These are phyloP conservation scores for Girardinus metallicus DNA, from an alignment of 2,797 vertebrate genomes.

Conservation along the genomic window DNA sequence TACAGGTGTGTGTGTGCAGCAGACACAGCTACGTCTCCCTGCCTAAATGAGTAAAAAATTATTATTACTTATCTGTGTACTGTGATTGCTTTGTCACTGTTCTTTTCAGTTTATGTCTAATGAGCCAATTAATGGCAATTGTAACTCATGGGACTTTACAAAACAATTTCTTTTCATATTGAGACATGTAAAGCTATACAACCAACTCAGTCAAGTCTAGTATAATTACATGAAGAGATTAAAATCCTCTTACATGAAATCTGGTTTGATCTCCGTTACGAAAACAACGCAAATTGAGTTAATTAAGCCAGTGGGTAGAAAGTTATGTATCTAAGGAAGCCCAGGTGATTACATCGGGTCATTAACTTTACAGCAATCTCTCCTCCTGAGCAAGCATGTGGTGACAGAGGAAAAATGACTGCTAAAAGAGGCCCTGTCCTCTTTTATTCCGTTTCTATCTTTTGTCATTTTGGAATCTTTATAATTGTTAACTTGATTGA, in stretches of 20 bases:
- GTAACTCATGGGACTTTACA: background rate
- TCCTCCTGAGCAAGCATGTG: background rate
- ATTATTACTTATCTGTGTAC: background rate
- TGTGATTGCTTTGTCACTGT: background rate
- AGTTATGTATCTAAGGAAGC: background rate
- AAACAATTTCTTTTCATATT: background rate
- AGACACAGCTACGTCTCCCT: background rate
- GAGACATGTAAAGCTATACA: background rate
- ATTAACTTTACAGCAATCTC: background rate
- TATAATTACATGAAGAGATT: background rate
- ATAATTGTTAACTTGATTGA: conserved; percentile 1
- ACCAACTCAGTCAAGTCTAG: background rate
- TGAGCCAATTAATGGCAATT: background rate
- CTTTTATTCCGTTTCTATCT: background rate
- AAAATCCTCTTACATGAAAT: background rate
- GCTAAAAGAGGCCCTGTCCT: background rate
- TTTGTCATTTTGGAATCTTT: background rate
- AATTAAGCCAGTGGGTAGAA: background rate
- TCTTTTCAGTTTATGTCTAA: background rate
- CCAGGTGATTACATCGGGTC: background rate
- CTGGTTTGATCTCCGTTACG: background rate
- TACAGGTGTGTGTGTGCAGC: background rate
- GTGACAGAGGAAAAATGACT: background rate
- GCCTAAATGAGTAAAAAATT: background rate
- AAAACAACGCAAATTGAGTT: background rate